These are phyloP conservation scores for Callipepla squamata DNA, from an alignment of 2,113 vertebrate genomes.

Conservation along the genomic window DNA sequence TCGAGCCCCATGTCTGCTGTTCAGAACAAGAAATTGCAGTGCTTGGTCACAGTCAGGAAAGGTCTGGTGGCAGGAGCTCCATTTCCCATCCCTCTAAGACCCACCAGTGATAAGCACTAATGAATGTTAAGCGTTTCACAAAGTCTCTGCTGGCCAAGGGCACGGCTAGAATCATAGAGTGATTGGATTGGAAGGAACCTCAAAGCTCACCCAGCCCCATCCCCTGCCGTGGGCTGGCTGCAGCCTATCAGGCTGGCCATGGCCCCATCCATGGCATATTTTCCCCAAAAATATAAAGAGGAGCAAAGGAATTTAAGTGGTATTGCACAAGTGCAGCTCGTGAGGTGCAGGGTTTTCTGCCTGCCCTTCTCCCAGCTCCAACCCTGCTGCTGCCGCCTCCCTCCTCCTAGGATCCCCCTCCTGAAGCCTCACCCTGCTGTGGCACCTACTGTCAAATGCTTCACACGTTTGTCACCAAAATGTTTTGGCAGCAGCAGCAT, in stretches of 20 bases:
- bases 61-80: background rate
- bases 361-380: background rate
- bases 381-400: background rate
- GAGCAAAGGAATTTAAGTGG: background rate
- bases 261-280: no score
- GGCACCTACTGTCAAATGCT: constrained; percentile 78
- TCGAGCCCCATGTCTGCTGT: background rate
- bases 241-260: no score
- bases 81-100: background rate
- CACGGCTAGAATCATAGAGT: no score
- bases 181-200: no score
- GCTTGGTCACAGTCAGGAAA: background rate
- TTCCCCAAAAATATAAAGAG: background rate
- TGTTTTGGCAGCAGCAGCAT: constrained; percentile 85
- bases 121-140: background rate
- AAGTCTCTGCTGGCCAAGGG: no score
- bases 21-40: background rate
- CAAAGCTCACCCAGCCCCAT: no score
- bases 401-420: constrained; percentile 48
- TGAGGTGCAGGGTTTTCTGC: background rate
- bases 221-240: no score
- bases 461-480: constrained; percentile 79
- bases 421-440: constrained; percentile 66
- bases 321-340: background rate
- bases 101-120: background rate